Evolutionary conservation across 2,797 vertebrate species (phyloP), one percentile per base, ranked within the genome.

Genomic region (Hydrolagus colliei): DNA sequence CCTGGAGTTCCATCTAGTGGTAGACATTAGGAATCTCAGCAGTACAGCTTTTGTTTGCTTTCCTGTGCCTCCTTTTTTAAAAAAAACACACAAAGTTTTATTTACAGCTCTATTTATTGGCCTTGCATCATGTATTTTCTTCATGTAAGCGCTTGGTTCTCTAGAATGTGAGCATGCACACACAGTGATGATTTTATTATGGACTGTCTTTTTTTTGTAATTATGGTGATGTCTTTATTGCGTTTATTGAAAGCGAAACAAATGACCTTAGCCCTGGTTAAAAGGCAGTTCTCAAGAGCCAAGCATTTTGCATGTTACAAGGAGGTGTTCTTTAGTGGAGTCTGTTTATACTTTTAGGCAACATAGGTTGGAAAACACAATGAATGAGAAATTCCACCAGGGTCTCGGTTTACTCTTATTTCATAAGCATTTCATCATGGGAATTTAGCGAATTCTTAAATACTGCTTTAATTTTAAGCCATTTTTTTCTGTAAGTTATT

Each of bases 281-380:
- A 84, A 71, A 63, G 63, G 71, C 32, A 20, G 65, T 84, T 84
- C 65, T 84, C 20, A 32, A 35, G 65, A 84, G 62, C 65, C 79
- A 84, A 84, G 79, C 71, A 84, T 52, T 84, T 84, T 84, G 22
- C 79, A 71, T 84, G 79, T 52, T 84, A 41, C 32, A 84, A n/a
- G 9, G 18, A 52, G 65, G 92, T 94, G 92, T 92, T 88, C 88
- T 85, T 87, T 92, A 91, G 93, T 92, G 93, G 92, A 95, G 93
- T 94, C 96, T 92, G 92, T 95, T 90, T 41, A 35, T 84, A 20
- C 18, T 68, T 27, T 27, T 32, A 32, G 35, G n/a, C 32, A 71
- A 41, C 65, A 80, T 61, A 79, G 41, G 52, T 20, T 59, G 75
- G 41, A 52, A 52, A 52, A 52, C 41, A 52, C 41, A 52, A 52